phyloP scores from a whole-genome alignment of 2,113 vertebrate genomes.

The Hemicordylus capensis region DNA sequence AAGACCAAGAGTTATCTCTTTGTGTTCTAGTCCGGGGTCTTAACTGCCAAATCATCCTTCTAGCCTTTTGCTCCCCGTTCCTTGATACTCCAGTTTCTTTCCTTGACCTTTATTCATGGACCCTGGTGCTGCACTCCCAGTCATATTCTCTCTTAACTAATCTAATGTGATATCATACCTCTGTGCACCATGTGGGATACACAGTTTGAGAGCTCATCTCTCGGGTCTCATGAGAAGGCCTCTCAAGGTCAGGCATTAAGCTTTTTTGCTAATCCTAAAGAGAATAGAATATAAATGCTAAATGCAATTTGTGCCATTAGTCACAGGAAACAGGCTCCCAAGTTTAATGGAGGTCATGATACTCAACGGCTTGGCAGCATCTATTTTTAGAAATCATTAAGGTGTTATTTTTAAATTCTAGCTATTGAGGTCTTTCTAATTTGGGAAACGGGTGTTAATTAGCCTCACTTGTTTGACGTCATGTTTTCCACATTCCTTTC shows the following conservation, averaged over 20 bases:
- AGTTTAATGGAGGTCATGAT: constrained; percentile 52
- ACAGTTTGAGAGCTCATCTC: background rate
- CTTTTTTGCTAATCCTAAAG: constrained; percentile 43
- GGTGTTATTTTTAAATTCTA: constrained; percentile 73
- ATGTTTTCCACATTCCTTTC: constrained; percentile 45
- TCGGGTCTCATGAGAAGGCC: background rate
- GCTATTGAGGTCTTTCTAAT: constrained; percentile 70
- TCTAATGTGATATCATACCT: background rate
- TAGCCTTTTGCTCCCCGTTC: background rate
- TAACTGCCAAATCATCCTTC: background rate
- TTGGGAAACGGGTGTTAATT: constrained; percentile 72
- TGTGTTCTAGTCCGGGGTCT: background rate
- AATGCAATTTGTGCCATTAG: constrained; percentile 49
- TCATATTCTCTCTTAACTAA: background rate
- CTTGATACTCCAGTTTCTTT: background rate
- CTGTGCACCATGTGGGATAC: background rate
- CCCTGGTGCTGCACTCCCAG: background rate
- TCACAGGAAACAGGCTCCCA: constrained; percentile 40
- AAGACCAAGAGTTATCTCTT: background rate
- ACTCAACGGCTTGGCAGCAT: constrained; percentile 40
- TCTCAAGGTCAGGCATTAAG: constrained; percentile 63
- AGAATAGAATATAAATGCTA: constrained; percentile 41
- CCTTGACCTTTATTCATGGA: background rate
- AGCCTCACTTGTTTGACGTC: constrained; percentile 6
- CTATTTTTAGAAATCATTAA: constrained; percentile 78